Percentiles rank a stretch among this genome's conserved stretches.
phyloP scores from a whole-genome alignment of 37 sponge, comb jelly and placozoan species.

The Axinella damicornis region DNA sequence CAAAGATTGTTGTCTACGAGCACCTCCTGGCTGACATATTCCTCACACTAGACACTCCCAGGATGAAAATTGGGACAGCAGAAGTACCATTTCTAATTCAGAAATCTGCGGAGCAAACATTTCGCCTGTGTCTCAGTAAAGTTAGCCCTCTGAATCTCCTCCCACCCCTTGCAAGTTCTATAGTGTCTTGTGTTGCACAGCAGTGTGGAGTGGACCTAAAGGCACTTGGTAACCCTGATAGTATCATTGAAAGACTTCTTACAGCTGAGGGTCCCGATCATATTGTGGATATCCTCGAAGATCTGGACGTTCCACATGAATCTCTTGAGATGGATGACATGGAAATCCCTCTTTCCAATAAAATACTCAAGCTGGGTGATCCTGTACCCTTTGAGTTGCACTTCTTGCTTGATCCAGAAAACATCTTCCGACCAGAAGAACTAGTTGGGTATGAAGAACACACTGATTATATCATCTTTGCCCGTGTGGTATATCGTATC shows the following conservation, averaged over 20 bases:
- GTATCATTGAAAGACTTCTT: neutral
- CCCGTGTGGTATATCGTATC: slow-evolving; percentile 40
- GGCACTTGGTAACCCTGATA: neutral
- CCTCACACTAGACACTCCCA: too few species aligned
- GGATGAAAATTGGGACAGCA: slow-evolving; percentile 10
- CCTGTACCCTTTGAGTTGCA: neutral
- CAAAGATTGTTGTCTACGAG: too few species aligned
- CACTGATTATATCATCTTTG: slow-evolving; percentile 43
- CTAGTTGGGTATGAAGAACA: slow-evolving; percentile 55
- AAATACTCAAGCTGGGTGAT: neutral
- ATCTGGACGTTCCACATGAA: too few species aligned
- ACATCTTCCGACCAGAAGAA: slow-evolving; percentile 59
- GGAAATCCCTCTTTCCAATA: neutral
- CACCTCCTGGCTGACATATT: too few species aligned
- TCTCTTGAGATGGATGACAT: neutral
- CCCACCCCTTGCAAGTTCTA: neutral
- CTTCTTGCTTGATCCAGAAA: slow-evolving; percentile 18
- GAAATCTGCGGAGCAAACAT: neutral
- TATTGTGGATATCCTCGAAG: neutral
- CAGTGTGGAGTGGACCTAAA: neutral
- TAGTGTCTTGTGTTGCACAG: neutral
- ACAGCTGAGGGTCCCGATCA: neutral
- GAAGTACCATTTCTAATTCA: neutral
- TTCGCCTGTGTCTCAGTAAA: neutral
- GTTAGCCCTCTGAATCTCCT: neutral